Base-by-base conservation (phyloP, 2,888 invertebrate species). In the Amitus sp. region DNA sequence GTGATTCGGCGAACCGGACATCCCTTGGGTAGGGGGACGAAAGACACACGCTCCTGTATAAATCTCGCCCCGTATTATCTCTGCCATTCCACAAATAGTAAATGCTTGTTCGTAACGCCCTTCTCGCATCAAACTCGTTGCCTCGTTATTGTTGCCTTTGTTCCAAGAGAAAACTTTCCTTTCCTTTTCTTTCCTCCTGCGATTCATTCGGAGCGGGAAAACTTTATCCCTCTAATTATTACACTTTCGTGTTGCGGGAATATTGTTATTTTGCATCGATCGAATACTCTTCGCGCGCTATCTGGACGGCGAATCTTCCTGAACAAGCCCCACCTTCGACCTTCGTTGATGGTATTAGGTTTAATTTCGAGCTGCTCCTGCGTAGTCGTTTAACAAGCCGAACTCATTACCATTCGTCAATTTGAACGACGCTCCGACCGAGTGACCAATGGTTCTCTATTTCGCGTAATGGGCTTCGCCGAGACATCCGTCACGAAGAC, bases 361-460 rank as follows among this genome's bases (percentile, higher is more conserved):
- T 73, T 70, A 72, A 73, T 71, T 73, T 68, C 60, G 46, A 63
- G 62, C 59, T 72, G n/a, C n/a, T n/a, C n/a, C n/a, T n/a, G 70
- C 69, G 70, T 74, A 74, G 78, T 79, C 76, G 76, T 78, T 80
- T 80, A 81, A 81, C 81, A 76, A 78, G 77, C 67, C 73, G 76
- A 80, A 80, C 80, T 82, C 81, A 82, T 82, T 81, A 82, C 79
- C 82, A 81, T 82, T 82, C 79, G 79, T 82, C 82, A 82, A 82
- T 82, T 82, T 81, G 82, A 82, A 74, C 74, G 80, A 81, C 76
- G 74, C 72, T 78, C 76, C 71, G 70, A 65, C 71, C 67, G 72
- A 82, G 81, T 82, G 82, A 82, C 82, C 82, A 82, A 82, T 82
- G 81, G 82, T 76, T 80, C 80, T 79, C 80, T 78, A 79, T 80